A percentile compares a stretch with the other conserved stretches of the same genome.
Evolutionary conservation across 1,140 invertebrate genomes (phyloP).

Genomic region (Drosophila neocordata): DNA sequence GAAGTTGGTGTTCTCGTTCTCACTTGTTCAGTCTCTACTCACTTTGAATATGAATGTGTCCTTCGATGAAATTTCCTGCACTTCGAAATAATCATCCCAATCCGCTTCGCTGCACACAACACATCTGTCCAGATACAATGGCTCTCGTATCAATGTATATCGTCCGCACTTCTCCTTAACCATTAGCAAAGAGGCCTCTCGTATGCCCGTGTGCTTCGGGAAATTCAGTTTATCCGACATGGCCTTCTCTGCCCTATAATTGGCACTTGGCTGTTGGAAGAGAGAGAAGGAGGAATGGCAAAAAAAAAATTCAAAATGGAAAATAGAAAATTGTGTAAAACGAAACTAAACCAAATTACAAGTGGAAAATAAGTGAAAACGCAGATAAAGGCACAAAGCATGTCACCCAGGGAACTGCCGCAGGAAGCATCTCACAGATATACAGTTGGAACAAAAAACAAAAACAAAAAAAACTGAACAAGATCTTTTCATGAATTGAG

Average conservation of each 20-base stretch:
- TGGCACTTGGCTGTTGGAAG: conserved; percentile 84
- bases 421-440: conserved; percentile 54
- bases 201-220: conserved; percentile 87
- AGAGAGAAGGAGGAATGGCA: conserved; percentile 15
- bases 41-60: conserved; percentile 98
- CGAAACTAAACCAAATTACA: conserved; percentile 78
- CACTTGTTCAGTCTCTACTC: conserved; percentile 59
- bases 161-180: conserved; percentile 95
- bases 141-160: conserved; percentile 93
- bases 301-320: conserved; percentile 33
- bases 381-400: conserved; percentile 56
- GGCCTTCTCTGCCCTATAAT: conserved; percentile 83
- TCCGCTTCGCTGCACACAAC: conserved; percentile 94
- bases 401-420: conserved; percentile 62
- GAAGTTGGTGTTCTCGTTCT: conserved; percentile 11
- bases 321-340: conserved; percentile 72
- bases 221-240: conserved; percentile 83
- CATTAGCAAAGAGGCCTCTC: conserved; percentile 93
- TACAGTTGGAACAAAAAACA: neutral
- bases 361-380: conserved; percentile 40
- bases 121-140: conserved; percentile 94
- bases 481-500: conserved; percentile 65
- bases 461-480: conserved; percentile 24
- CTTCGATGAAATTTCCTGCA: conserved; percentile 95
- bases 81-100: conserved; percentile 96